phyloP scores from a whole-genome alignment of 2,113 vertebrate genomes.

The Oryzias woworae region DNA sequence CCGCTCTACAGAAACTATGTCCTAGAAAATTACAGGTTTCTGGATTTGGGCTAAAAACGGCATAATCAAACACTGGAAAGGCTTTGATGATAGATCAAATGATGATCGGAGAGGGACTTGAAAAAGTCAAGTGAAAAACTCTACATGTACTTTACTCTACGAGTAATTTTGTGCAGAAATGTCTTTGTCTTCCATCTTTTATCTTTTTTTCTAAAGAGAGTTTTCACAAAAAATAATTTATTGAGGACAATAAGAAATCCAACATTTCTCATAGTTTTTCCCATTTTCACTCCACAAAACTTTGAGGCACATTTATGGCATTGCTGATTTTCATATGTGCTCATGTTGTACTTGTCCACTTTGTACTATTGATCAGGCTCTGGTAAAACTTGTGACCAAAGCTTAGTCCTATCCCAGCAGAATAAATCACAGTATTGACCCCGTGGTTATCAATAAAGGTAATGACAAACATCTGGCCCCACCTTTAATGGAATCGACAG shows the following conservation, averaged over 20 bases:
- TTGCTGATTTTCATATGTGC: slow-evolving; percentile 63
- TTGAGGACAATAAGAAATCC: not conserved
- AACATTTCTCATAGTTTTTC: slow-evolving; percentile 16
- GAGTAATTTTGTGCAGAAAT: no score
- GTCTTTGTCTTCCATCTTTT: no score
- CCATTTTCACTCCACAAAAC: slow-evolving; percentile 39
- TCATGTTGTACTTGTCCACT: slow-evolving; percentile 75
- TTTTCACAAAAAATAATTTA: not conserved
- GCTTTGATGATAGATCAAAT: no score
- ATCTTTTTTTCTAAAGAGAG: slow-evolving; percentile 7
- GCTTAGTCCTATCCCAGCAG: slow-evolving; percentile 74
- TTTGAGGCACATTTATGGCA: slow-evolving; percentile 51
- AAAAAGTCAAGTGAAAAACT: no score
- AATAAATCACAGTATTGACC: slow-evolving; percentile 83
- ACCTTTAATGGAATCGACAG: slow-evolving; percentile 80
- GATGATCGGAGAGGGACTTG: no score
- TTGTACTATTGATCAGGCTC: slow-evolving; percentile 76
- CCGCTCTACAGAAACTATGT: no score
- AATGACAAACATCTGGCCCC: slow-evolving; percentile 83
- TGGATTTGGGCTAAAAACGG: no score
- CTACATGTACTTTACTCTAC: no score
- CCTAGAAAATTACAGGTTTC: no score
- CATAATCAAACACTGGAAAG: no score
- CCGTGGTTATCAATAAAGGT: slow-evolving; percentile 80
- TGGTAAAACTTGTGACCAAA: slow-evolving; percentile 81